phyloP scores from a whole-genome alignment of 2,113 vertebrate species.

The Erythrocebus patas region DNA sequence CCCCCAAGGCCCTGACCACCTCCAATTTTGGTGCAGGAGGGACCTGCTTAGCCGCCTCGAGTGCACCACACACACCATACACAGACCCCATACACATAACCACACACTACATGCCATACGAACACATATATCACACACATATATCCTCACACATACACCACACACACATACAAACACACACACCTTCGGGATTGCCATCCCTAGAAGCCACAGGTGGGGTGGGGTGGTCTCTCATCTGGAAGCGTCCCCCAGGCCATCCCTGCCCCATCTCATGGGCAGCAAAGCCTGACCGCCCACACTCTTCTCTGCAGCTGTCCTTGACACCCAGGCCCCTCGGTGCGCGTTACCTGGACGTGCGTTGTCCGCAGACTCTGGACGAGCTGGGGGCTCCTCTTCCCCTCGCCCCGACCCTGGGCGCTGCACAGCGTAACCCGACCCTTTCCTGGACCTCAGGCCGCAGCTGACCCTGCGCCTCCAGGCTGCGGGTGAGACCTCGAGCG shows the following conservation, averaged over 20 bases:
- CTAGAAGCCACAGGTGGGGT: rapidly evolving
- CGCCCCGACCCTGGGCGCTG: background rate
- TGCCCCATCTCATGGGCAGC: background rate
- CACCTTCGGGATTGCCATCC: background rate
- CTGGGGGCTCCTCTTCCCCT: too few species aligned
- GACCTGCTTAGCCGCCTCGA: background rate
- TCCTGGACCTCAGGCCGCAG: background rate
- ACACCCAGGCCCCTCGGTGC: background rate
- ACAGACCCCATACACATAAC: too few species aligned
- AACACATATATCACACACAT: too few species aligned
- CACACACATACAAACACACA: background rate
- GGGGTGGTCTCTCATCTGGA: background rate
- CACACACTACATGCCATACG: too few species aligned
- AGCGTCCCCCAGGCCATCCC: background rate
- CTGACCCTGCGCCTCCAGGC: background rate
- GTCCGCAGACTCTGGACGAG: background rate
- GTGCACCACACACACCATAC: too few species aligned
- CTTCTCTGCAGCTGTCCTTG: background rate
- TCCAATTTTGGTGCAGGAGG: background rate
- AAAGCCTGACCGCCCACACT: background rate
- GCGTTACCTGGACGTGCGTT: background rate
- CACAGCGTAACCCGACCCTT: background rate
- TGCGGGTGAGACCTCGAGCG: background rate
- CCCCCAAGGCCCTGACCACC: background rate
- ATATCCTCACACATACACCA: too few species aligned